Evolutionary conservation across 2,888 invertebrate genomes (phyloP).

Genomic region (Pilophorus perplexus): DNA sequence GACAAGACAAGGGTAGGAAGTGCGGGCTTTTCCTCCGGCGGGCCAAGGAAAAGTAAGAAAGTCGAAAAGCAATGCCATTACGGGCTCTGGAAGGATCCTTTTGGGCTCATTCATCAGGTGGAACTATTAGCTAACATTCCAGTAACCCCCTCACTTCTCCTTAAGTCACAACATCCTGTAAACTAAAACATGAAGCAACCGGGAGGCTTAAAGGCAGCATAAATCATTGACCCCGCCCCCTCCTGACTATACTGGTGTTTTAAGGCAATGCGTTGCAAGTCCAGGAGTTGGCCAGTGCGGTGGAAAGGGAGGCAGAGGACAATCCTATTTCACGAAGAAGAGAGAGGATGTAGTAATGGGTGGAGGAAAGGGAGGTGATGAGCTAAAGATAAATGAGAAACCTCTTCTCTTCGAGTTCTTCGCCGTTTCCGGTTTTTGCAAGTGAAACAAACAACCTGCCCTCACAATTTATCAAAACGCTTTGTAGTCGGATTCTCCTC

Average conservation of each 20-base stretch:
- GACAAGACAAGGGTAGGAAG: no score
- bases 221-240: slow-evolving; percentile 29
- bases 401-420: neutral
- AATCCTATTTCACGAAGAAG: slow-evolving; percentile 18
- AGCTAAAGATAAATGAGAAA: slow-evolving; percentile 27
- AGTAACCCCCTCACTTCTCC: no score
- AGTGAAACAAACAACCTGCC: slow-evolving; percentile 18
- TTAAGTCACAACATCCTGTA: neutral
- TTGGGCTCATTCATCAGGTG: slow-evolving; percentile 37
- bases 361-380: slow-evolving; percentile 1
- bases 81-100: slow-evolving; percentile 17
- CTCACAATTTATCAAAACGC: slow-evolving; percentile 4
- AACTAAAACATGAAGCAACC: slow-evolving; percentile 27
- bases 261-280: no score
- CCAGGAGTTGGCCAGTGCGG: neutral
- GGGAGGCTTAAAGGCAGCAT: slow-evolving; percentile 20
- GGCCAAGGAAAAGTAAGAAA: slow-evolving; percentile 22
- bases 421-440: slow-evolving; percentile 11
- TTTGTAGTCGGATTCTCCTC: no score
- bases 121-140: slow-evolving; percentile 40
- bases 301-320: slow-evolving; percentile 8
- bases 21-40: no score
- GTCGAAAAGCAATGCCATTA: slow-evolving; percentile 30
- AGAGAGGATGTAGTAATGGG: no score
- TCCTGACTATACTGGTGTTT: no score